Evolutionary conservation across 2,113 vertebrate species (phyloP).

Genomic region (Larimichthys crocea): DNA sequence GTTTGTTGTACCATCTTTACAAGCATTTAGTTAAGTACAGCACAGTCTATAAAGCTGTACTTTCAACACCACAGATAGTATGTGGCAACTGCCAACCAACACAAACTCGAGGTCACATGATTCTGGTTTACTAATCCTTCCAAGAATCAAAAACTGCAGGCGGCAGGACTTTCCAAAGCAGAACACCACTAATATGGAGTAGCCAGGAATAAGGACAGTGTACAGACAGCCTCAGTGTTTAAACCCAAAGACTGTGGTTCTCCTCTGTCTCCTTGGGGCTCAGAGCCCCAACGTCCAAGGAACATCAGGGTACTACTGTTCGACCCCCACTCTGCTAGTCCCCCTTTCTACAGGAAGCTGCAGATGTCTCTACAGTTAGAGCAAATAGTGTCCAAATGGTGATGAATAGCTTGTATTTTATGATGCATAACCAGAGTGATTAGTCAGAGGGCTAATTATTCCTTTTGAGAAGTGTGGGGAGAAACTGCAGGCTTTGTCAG

Average conservation of each 20-base stretch:
- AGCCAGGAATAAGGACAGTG: slow-evolving; percentile 36
- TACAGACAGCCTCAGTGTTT: slow-evolving; percentile 28
- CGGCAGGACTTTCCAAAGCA: slow-evolving; percentile 52
- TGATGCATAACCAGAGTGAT: slow-evolving; percentile 47
- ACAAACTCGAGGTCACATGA: slow-evolving; percentile 48
- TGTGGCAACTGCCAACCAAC: slow-evolving; percentile 46
- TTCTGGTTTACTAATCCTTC: slow-evolving; percentile 49
- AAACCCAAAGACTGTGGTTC: slow-evolving; percentile 42
- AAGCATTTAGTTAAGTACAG: slow-evolving; percentile 22
- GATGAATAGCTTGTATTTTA: slow-evolving; percentile 33
- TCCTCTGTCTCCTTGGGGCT: slow-evolving; percentile 27
- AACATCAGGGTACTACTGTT: background rate
- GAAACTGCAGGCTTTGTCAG: slow-evolving; percentile 27
- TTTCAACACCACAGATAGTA: slow-evolving; percentile 45
- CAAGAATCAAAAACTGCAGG: slow-evolving; percentile 49
- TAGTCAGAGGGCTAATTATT: slow-evolving; percentile 49
- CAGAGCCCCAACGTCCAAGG: slow-evolving; percentile 1
- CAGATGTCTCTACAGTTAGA: slow-evolving; percentile 16
- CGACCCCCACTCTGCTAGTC: background rate
- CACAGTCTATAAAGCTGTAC: slow-evolving; percentile 17
- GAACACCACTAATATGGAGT: slow-evolving; percentile 29
- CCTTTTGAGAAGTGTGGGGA: slow-evolving; percentile 29
- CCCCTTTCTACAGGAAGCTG: background rate
- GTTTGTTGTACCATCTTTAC: slow-evolving; percentile 20
- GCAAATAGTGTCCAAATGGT: background rate